These are phyloP conservation scores for Aldrovandia affinis DNA, from an alignment of 2,797 vertebrate species.

Conservation along the genomic window DNA sequence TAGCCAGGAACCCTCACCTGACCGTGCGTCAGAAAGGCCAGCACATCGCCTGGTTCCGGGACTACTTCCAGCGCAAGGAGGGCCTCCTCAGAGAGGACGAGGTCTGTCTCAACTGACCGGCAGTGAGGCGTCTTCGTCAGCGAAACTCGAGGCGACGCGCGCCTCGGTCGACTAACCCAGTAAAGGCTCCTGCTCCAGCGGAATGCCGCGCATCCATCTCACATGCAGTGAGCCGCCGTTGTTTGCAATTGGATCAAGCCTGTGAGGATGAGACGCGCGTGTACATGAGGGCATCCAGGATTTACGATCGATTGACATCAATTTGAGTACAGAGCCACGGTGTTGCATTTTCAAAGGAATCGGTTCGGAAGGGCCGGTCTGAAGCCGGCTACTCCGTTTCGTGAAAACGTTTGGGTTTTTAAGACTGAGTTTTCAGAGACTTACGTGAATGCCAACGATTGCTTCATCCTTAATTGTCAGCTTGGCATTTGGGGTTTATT, in stretches of 20 bases:
- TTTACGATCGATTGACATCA: not conserved
- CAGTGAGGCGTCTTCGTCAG: not conserved
- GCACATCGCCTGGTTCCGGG: conserved; percentile 92
- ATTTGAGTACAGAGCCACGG: not conserved
- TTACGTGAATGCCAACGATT: not conserved
- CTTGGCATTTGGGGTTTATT: not conserved
- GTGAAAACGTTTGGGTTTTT: not conserved
- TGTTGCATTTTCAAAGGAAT: not conserved
- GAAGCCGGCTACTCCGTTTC: not conserved
- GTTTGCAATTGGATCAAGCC: not conserved
- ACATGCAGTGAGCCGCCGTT: not conserved
- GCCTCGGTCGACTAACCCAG: not conserved
- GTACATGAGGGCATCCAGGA: not conserved
- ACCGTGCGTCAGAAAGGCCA: conserved; percentile 87
- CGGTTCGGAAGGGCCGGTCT: not conserved
- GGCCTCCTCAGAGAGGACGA: conserved; percentile 79
- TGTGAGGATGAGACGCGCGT: not conserved
- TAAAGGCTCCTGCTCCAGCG: not conserved
- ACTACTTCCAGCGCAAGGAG: conserved; percentile 90
- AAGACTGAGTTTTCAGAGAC: not conserved
- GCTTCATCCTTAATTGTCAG: not conserved
- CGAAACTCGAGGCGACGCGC: not conserved
- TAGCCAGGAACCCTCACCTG: conserved; percentile 86
- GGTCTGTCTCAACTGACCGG: conserved; percentile 64
- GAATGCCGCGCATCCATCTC: not conserved